Percentiles rank a stretch among this genome's conserved stretches.
Evolutionary conservation across 2,888 invertebrate genomes (phyloP).

Genomic region (Drosophila mettleri): DNA sequence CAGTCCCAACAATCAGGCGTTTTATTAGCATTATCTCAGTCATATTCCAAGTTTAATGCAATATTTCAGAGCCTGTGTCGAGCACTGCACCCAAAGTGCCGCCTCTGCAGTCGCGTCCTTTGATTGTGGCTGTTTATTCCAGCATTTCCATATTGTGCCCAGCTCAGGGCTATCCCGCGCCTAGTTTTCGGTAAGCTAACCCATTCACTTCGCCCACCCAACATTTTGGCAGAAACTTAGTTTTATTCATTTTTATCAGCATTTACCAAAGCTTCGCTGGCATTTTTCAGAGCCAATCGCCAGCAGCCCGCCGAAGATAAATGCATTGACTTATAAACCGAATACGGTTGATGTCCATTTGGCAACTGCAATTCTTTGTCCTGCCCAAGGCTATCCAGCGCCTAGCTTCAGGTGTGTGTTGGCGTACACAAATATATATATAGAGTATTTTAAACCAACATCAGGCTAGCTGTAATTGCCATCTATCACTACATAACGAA

Average conservation of each 20-base stretch:
- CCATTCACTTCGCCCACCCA: background rate
- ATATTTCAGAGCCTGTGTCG: conserved; percentile 86
- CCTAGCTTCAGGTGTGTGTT: conserved; percentile 89
- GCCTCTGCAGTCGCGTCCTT: conserved; percentile 85
- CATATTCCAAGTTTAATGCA: background rate
- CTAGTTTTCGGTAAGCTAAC: conserved; percentile 88
- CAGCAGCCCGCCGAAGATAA: conserved; percentile 86
- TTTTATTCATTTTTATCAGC: background rate
- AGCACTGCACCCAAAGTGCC: conserved; percentile 87
- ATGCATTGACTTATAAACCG: conserved; percentile 85
- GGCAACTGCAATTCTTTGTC: conserved; percentile 89
- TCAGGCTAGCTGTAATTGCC: conserved; percentile 15
- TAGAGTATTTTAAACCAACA: conserved; percentile 40
- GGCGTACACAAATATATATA: background rate
- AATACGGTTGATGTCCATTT: conserved; percentile 83
- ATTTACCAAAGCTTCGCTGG: background rate
- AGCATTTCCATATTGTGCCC: conserved; percentile 90
- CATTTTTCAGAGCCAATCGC: conserved; percentile 86
- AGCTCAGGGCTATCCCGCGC: conserved; percentile 91
- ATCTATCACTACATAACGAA: background rate
- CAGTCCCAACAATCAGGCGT: conserved; percentile 47
- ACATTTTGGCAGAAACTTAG: conserved; percentile 30
- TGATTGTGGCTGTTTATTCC: conserved; percentile 83
- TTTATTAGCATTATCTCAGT: background rate
- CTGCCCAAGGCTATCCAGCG: conserved; percentile 91